phyloP scores from a whole-genome alignment of 2,113 vertebrate species.

The Callospermophilus lateralis region DNA sequence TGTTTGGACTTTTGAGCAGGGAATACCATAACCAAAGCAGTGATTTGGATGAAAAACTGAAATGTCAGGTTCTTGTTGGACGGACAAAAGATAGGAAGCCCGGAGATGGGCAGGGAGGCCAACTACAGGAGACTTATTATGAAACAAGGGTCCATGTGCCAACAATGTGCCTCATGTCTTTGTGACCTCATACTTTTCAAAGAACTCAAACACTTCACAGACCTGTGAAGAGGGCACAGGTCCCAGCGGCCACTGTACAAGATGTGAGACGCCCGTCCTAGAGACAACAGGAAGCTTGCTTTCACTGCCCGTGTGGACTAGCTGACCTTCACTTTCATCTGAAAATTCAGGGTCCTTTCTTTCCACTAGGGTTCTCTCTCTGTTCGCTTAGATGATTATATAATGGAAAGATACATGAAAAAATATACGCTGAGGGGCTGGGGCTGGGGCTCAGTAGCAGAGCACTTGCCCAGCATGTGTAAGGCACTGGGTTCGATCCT shows the following conservation, averaged over 20 bases:
- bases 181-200: slow-evolving; percentile 7
- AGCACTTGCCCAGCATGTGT: too few relatives aligned
- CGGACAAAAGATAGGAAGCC: background rate
- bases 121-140: background rate
- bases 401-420: background rate
- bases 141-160: background rate
- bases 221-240: background rate
- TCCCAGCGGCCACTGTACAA: background rate
- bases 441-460: too few relatives aligned
- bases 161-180: background rate
- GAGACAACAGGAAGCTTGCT: background rate
- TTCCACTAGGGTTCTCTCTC: background rate
- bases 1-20: background rate
- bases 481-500: too few relatives aligned
- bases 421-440: background rate
- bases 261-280: background rate
- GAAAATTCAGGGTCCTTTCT: background rate
- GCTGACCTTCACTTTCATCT: background rate
- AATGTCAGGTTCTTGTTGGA: background rate
- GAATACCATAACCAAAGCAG: background rate
- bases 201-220: background rate
- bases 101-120: background rate
- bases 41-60: background rate
- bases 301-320: background rate
- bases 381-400: background rate